These are phyloP conservation scores for Pterois miles DNA, from an alignment of 2,797 vertebrate genomes.

Conservation along the genomic window DNA sequence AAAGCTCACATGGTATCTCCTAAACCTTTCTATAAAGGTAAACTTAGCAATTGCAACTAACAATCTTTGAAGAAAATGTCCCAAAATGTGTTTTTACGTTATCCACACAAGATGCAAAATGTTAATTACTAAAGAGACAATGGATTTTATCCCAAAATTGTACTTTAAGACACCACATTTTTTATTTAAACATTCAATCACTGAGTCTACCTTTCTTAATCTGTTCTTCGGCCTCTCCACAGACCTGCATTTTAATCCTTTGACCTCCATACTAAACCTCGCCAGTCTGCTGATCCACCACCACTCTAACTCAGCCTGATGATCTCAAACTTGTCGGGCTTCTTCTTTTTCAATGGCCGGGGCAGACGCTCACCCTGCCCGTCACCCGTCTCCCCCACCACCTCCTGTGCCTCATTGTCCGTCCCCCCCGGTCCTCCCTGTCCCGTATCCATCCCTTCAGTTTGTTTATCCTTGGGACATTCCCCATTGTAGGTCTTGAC, in stretches of 20 bases:
- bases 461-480: constrained; percentile 92
- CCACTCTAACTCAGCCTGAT: constrained; percentile 78
- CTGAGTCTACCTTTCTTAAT: constrained; percentile 25
- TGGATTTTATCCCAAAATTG: not conserved
- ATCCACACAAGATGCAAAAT: not conserved
- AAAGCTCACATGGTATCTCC: constrained; percentile 10
- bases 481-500: constrained; percentile 97
- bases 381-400: constrained; percentile 81
- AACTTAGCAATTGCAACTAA: constrained; percentile 12
- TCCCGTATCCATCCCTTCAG: constrained; percentile 71
- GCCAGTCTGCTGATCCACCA: constrained; percentile 5
- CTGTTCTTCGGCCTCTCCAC: constrained; percentile 14
- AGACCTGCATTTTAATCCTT: constrained; percentile 7
- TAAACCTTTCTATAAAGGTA: constrained; percentile 18
- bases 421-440: constrained; percentile 52
- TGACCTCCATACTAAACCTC: not conserved
- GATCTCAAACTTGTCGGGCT: constrained; percentile 73
- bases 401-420: constrained; percentile 77
- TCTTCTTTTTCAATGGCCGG: constrained; percentile 63
- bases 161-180: not conserved
- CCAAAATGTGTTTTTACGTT: not conserved
- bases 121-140: not conserved
- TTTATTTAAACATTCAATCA: constrained; percentile 20
- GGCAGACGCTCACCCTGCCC: constrained; percentile 70
- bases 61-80: not conserved